Base-by-base conservation (phyloP, 2,113 vertebrate species). In the Platanista minor region DNA sequence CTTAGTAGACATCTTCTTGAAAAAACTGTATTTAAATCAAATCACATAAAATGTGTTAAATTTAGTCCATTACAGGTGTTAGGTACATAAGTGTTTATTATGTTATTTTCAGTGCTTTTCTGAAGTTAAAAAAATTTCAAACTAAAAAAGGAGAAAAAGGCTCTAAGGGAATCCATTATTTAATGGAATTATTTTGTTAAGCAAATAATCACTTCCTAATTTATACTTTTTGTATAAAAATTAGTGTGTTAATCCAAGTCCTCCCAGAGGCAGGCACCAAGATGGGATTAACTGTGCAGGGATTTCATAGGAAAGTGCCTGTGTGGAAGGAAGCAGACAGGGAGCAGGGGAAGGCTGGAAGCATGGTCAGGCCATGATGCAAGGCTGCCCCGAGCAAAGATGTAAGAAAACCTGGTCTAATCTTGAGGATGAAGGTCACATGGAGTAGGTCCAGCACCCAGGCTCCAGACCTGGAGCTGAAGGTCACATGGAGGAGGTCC, bases 101-200 rank as follows among this genome's bases (percentile, higher is more conserved):
- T 29, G 27, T 41, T 86, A 83, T 66, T 74, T 9, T 75, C 9
- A 43, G 49, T 81, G 31, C 17, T 94, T 81, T 78, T 59, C 61
- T 87, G 66, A 83, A 84, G 67, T 82, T 90, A 23, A 31, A 95
- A 91, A 59, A 69, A 29, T 39, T 94, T 90, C 31, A 84, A 87
- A 61, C 18, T 87, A 66, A 86, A 82, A 92, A 41, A 61, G 13
- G 25, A 52, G 49, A 41, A 69, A 72, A 66, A 29, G 71, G 7
- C 20, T 64, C 29, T 23, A 84, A 77, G 62, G 21, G 46, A 52
- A 72, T 59, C 90, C 54, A 87, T 75, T 87, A 43, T 69, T 87
- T 81, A 91, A 33, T 72, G 82, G 10, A 86, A 78, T 89, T 91
- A 59, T 81, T 83, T 75, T 62, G 7, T 67, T 97, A 96, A 84